Percentiles rank a stretch among this genome's conserved stretches.
phyloP scores from a whole-genome alignment of 1,140 invertebrate genomes.

The Bombus pyrosoma region DNA sequence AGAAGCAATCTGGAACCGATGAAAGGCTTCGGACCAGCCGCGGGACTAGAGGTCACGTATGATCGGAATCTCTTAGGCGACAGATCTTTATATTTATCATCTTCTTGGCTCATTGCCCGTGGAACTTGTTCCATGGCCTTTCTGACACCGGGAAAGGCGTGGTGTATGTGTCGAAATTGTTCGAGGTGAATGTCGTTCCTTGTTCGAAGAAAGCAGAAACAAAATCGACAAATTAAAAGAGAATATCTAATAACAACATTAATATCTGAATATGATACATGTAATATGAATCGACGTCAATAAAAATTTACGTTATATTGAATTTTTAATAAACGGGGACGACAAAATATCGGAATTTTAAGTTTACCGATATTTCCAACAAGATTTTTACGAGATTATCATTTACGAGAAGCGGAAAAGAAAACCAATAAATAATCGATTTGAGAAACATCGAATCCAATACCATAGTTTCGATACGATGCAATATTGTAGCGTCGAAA shows the following conservation, averaged over 20 bases:
- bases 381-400: neutral
- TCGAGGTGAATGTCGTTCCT: neutral
- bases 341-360: neutral
- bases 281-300: neutral
- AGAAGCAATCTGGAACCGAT: slow-evolving; percentile 36
- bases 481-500: slow-evolving; percentile 16
- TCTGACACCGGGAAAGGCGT: slow-evolving; percentile 13
- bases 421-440: slow-evolving; percentile 11
- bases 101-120: slow-evolving; percentile 51
- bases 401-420: neutral
- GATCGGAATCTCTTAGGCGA: slow-evolving; percentile 63
- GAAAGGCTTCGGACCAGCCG: slow-evolving; percentile 52
- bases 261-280: too few species aligned
- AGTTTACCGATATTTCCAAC: neutral
- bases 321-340: neutral
- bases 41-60: slow-evolving; percentile 70
- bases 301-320: neutral
- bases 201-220: neutral
- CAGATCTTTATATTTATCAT: slow-evolving; percentile 62
- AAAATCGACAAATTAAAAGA: neutral
- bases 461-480: neutral
- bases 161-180: neutral
- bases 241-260: neutral
- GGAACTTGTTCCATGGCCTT: slow-evolving; percentile 36
- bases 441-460: neutral